Conservation (phyloP, 1,140 invertebrate species). For the Harlomillsia oculata region DNA sequence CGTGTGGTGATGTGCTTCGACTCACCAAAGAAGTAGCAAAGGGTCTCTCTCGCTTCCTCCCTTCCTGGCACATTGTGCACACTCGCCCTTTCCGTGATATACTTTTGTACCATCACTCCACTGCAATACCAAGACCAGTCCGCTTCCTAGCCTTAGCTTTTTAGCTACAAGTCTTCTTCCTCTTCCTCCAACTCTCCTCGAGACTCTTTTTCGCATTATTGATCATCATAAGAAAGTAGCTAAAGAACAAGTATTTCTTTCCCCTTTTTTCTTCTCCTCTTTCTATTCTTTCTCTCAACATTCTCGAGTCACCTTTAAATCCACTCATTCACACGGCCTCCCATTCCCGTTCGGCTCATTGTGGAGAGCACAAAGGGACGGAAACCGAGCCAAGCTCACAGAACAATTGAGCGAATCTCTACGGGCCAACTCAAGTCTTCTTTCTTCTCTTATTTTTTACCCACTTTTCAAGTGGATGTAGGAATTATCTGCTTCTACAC, state of each 20-base stretch:
- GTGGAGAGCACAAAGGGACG: too few species aligned
- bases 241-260: slow-evolving; percentile 18
- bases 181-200: too few species aligned
- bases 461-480: not conserved
- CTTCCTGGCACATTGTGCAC: too few species aligned
- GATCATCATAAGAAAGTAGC: slow-evolving; percentile 30
- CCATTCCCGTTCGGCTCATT: too few species aligned
- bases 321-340: too few species aligned
- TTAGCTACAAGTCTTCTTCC: not conserved
- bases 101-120: too few species aligned
- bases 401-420: slow-evolving; percentile 10
- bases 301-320: not conserved
- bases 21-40: slow-evolving; percentile 3
- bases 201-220: slow-evolving; percentile 25
- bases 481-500: too few species aligned
- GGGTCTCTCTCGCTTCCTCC: too few species aligned
- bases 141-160: too few species aligned
- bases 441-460: slow-evolving; percentile 2
- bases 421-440: slow-evolving; percentile 3
- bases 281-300: too few species aligned
- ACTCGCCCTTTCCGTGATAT: too few species aligned
- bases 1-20: slow-evolving; percentile 16
- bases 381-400: slow-evolving; percentile 4
- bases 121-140: too few species aligned
- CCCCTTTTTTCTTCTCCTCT: slow-evolving; percentile 12